Percentiles rank a stretch among this genome's conserved stretches.
phyloP scores from a whole-genome alignment of 1,140 invertebrate species.

The Amyelois transitella region DNA sequence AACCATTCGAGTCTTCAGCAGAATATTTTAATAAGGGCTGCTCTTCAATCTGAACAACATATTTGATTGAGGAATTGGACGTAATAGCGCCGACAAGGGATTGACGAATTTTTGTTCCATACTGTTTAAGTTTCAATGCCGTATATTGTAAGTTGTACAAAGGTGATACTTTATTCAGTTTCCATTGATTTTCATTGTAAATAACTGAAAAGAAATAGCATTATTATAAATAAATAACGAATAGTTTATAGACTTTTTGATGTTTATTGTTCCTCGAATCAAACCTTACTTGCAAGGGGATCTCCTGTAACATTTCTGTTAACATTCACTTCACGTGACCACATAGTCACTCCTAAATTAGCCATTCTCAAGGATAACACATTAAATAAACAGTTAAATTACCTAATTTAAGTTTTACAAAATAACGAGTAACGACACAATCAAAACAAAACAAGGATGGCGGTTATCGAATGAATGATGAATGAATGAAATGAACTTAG shows the following conservation, averaged over 20 bases:
- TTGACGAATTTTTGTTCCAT: slow-evolving; percentile 59
- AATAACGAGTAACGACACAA: neutral
- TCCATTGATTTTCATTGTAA: slow-evolving; percentile 56
- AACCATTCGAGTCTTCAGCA: slow-evolving; percentile 53
- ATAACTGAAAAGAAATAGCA: slow-evolving; percentile 47
- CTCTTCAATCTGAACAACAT: slow-evolving; percentile 42
- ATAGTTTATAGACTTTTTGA: neutral
- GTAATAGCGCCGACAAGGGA: slow-evolving; percentile 37
- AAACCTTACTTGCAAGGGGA: slow-evolving; percentile 37
- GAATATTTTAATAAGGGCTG: slow-evolving; percentile 52
- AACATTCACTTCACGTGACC: slow-evolving; percentile 12
- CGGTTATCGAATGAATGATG: neutral
- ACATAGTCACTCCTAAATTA: too few relatives aligned
- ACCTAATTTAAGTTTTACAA: neutral
- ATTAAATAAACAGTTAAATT: neutral
- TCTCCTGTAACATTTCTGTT: slow-evolving; percentile 27
- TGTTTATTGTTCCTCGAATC: too few relatives aligned
- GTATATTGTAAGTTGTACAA: slow-evolving; percentile 54
- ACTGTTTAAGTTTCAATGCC: slow-evolving; percentile 62
- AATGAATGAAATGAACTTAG: neutral
- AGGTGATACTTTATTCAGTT: slow-evolving; percentile 56
- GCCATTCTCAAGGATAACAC: neutral
- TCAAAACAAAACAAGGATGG: neutral
- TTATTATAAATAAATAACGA: neutral
- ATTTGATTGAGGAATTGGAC: slow-evolving; percentile 35